phyloP scores from a whole-genome alignment of 2,888 invertebrate genomes.

The Phania funesta region DNA sequence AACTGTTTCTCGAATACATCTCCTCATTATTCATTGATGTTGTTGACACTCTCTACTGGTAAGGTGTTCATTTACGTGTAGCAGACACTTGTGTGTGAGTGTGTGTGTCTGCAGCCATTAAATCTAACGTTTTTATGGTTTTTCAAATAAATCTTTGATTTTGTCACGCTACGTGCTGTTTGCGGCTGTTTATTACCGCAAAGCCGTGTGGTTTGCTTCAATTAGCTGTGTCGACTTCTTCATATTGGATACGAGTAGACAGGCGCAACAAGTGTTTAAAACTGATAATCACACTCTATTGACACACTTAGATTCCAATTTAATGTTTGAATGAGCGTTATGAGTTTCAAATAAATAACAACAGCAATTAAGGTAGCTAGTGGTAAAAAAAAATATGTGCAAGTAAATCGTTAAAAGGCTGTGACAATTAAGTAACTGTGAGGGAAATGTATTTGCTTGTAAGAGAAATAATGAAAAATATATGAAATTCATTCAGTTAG shows the following conservation, averaged over 20 bases:
- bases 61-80: neutral
- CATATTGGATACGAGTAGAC: neutral
- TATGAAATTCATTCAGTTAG: too few relatives aligned
- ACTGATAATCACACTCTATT: constrained; percentile 16
- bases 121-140: constrained; percentile 27
- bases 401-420: neutral
- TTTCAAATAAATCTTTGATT: constrained; percentile 44
- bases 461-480: too few relatives aligned
- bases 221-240: constrained; percentile 28
- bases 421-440: neutral
- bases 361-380: neutral
- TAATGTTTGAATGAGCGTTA: constrained; percentile 8
- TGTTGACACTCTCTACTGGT: neutral
- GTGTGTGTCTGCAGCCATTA: neutral
- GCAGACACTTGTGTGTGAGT: neutral
- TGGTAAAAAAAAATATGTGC: neutral
- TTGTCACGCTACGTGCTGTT: constrained; percentile 35
- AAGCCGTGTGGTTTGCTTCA: constrained; percentile 41
- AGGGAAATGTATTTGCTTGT: neutral
- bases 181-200: constrained; percentile 36
- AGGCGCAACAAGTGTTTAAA: neutral
- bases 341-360: constrained; percentile 4
- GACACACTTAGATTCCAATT: constrained; percentile 41
- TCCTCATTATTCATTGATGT: neutral
- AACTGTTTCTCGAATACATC: neutral